Conservation (phyloP, 35 echinoderm and acorn worm genomes). For the Nesometra sesokonis region DNA sequence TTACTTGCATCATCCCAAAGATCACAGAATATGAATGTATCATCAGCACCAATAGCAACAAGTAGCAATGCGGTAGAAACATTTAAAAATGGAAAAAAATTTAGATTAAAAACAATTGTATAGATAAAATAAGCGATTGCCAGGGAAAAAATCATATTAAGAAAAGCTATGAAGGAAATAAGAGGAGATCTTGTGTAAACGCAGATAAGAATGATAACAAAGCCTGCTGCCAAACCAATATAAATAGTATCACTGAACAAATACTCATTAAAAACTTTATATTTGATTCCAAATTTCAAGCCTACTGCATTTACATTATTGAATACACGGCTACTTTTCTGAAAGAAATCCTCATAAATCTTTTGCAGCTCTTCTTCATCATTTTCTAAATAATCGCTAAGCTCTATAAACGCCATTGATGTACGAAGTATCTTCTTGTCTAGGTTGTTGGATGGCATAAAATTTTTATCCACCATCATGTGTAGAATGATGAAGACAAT, state of each 20-base stretch:
- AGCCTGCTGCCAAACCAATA: slow-evolving; percentile 8
- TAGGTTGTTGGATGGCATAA: slow-evolving; percentile 61
- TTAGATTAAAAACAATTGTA: slow-evolving; percentile 32
- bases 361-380: background rate
- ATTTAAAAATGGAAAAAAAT: slow-evolving; percentile 85
- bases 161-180: slow-evolving; percentile 37
- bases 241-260: slow-evolving; percentile 32
- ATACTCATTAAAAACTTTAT: slow-evolving; percentile 50
- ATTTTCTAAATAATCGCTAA: background rate
- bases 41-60: slow-evolving; percentile 81
- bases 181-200: slow-evolving; percentile 57
- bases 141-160: slow-evolving; percentile 70
- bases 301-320: slow-evolving; percentile 31
- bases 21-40: slow-evolving; percentile 76
- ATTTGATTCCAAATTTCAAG: slow-evolving; percentile 29
- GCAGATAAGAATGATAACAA: slow-evolving; percentile 55
- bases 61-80: slow-evolving; percentile 43
- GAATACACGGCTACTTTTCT: background rate
- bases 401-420: background rate
- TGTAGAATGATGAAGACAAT: slow-evolving; percentile 74
- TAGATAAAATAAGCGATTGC: slow-evolving; percentile 65
- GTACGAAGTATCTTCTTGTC: slow-evolving; percentile 27
- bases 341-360: slow-evolving; percentile 42
- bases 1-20: slow-evolving; percentile 33
- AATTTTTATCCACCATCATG: slow-evolving; percentile 51